phyloP scores from a whole-genome alignment of 2,888 invertebrate genomes.

The Bellardia pandia region DNA sequence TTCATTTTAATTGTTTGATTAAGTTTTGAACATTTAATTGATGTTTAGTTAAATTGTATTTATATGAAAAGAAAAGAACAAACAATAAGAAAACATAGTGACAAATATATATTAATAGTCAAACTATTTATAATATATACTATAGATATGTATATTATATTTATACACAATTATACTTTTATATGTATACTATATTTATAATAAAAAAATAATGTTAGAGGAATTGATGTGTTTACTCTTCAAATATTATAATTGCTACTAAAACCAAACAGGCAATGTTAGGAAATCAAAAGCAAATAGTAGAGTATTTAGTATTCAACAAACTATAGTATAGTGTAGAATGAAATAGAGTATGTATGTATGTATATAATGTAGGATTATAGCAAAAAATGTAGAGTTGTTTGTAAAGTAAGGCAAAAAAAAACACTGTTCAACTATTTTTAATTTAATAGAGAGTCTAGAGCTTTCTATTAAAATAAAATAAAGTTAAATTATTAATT shows the following conservation, averaged over 20 bases:
- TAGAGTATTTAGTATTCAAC: constrained; percentile 26
- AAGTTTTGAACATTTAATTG: neutral
- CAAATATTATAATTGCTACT: constrained; percentile 57
- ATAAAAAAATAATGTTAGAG: constrained; percentile 30
- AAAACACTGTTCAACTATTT: constrained; percentile 1
- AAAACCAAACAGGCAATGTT: constrained; percentile 58
- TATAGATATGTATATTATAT: neutral
- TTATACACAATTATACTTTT: constrained; percentile 1
- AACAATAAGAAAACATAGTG: constrained; percentile 73
- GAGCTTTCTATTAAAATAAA: too few relatives aligned
- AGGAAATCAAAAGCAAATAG: constrained; percentile 47
- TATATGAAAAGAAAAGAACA: constrained; percentile 73
- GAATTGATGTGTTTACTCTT: constrained; percentile 24
- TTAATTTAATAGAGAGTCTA: too few relatives aligned
- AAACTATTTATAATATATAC: constrained; percentile 15
- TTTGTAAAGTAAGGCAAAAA: constrained; percentile 3
- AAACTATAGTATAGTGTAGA: constrained; percentile 32
- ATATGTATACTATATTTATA: constrained; percentile 15
- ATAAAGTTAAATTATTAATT: too few relatives aligned
- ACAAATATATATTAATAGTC: constrained; percentile 59
- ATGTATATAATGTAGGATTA: neutral
- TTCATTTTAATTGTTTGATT: constrained; percentile 33
- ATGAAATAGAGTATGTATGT: neutral
- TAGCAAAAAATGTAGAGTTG: neutral
- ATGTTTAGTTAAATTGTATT: constrained; percentile 22